Conservation (phyloP, 2,888 invertebrate species). For the Tipula vernalis region DNA sequence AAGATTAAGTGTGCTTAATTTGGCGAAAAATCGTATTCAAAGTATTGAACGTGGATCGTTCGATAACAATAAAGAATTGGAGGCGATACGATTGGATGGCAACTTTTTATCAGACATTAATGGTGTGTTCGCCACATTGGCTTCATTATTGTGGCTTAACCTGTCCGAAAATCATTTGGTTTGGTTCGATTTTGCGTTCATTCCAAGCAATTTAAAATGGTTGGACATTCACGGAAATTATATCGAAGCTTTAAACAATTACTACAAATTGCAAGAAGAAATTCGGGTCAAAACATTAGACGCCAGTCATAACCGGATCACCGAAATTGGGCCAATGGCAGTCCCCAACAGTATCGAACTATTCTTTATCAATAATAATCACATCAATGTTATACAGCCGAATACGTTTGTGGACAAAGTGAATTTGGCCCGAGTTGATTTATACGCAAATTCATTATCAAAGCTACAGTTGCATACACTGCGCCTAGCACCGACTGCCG, state of each 20-base stretch:
- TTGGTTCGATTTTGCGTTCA: constrained; percentile 88
- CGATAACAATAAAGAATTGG: constrained; percentile 65
- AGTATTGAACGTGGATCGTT: constrained; percentile 76
- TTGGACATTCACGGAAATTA: constrained; percentile 84
- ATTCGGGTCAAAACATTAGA: constrained; percentile 78
- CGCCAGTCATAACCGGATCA: constrained; percentile 79
- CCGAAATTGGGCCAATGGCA: constrained; percentile 66
- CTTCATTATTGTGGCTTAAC: constrained; percentile 75
- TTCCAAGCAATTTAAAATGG: constrained; percentile 81
- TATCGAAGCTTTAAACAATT: constrained; percentile 76
- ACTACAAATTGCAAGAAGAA: constrained; percentile 73
- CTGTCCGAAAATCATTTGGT: constrained; percentile 83
- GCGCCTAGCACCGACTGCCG: constrained; percentile 53
- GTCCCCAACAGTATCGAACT: constrained; percentile 81
- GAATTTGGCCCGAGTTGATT: constrained; percentile 74
- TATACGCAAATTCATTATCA: constrained; percentile 78
- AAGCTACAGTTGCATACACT: constrained; percentile 72
- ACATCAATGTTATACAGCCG: constrained; percentile 64
- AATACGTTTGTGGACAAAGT: constrained; percentile 79
- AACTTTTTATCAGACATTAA: constrained; percentile 83
- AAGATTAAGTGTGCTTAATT: constrained; percentile 71
- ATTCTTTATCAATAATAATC: constrained; percentile 80
- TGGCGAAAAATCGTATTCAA: constrained; percentile 81
- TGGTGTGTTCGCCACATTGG: constrained; percentile 74
- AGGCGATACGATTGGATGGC: constrained; percentile 77